Evolutionary conservation across 2,797 vertebrate species (phyloP), one percentile per base, ranked within the genome.

Genomic region (Acanthurus lineatus): DNA sequence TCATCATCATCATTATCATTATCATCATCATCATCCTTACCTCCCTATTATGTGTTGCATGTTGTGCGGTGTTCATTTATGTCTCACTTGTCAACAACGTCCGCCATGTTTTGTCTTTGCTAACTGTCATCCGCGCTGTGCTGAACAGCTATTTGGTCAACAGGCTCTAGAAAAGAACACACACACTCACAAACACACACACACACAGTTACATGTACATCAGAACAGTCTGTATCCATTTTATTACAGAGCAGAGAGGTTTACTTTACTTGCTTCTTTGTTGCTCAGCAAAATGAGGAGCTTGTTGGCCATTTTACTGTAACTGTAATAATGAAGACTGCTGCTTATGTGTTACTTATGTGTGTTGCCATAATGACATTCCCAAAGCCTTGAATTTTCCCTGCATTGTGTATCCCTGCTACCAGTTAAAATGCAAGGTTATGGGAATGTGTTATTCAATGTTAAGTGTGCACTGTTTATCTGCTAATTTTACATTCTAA

Each of bases 281-380:
- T 70, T 38, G 28, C 57, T 56, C 15, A 40, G 48, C 57, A 54
- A 38, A 72, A 64, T 6, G 9, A 77, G 88, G 93, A 94, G 89
- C 93, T 92, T 93, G 93, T 94, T 94, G 91, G 93, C 89, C 91
- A 86, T 82, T 54, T 73, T 84, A 65, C 57, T 82, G 77, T 85
- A 74, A 79, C 67, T 81, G 52, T 81, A 47, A 67, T 81, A 78
- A 76, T 77, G 22, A 66, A 51, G 15, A 74, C 45, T 49, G 64
- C 82, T 81, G 71, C 67, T 83, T n/a, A 17, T 35, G 32, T 35
- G 32, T 35, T 35, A 35, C 32, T 35, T 6, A 35, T 35, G 32
- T 35, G 38, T 78, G 54, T 76, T 28, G 58, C 58, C 44, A 40
- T 60, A 19, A 75, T 56, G 28, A 16, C 66, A 63, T 78, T 81